Evolutionary conservation across 2,888 invertebrate species (phyloP), one percentile per base, ranked within the genome.

Genomic region (Subacronicta megacephala): DNA sequence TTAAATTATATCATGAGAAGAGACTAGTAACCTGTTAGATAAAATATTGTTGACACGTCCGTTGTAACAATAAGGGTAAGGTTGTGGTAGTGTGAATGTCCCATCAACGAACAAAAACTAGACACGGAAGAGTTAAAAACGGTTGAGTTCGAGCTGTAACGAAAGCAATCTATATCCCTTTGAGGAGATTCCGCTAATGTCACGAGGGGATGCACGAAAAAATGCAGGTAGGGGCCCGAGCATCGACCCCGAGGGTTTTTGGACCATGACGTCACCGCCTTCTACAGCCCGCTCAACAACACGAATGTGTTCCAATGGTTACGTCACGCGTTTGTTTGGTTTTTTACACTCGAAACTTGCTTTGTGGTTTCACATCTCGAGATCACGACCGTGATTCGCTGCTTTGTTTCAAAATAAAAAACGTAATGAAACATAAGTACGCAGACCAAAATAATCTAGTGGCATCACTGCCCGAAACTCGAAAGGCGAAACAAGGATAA

Each of bases 151-250:
- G 58, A 66, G 26, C 26, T 26, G 2, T 26, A 70, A 63, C 53
- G 77, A 78, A 78, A 78, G 77, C 76, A 80, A 81, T 78, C 78
- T 72, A 63, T 81, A 78, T 81, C 83, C 80, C 80, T 86, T 82
- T 76, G 79, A 56, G 75, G 77, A 72, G 81, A 89, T 83, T 83
- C 83, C 82, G 84, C 79, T 88, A 85, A 82, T 88, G 88, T 90
- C 87, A 89, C 82, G 55, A 77, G 81, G 90, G 91, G 90, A 88
- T 90, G 92, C 85, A 84, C 87, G 86, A 92, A 93, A 94, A 93
- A 93, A 91, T 87, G 87, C 93, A 93, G 93, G 93, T 93, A 92
- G 85, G 87, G 89, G 80, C 86, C 84, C 88, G 93, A 88, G 82
- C 93, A 89, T 78, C 93, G 93, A 93, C 93, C 93, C 89, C 92